Evolutionary conservation across 2,113 vertebrate genomes (phyloP).

Genomic region (Panthera tigris): DNA sequence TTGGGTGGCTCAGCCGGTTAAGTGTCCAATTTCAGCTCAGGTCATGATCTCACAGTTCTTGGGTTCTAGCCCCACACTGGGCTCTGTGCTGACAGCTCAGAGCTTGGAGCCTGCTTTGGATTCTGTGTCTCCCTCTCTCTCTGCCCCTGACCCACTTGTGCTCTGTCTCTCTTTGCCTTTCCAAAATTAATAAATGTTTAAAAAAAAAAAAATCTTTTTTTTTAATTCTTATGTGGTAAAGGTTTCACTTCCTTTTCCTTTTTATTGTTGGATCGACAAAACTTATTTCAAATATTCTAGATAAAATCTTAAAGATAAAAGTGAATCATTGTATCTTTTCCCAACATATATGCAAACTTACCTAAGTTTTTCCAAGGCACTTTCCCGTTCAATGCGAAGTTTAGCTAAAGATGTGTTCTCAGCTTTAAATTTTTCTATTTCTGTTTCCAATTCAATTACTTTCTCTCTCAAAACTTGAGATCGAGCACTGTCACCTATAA

Average conservation of each 20-base stretch:
- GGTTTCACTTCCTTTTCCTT: slow-evolving; percentile 38
- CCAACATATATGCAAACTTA: slow-evolving; percentile 73
- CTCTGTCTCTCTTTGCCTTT: too few species aligned
- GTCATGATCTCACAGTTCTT: too few species aligned
- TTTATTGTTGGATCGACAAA: background rate
- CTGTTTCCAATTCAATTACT: slow-evolving; percentile 91
- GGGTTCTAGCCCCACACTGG: too few species aligned
- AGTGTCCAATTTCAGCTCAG: too few species aligned
- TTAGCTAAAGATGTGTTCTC: slow-evolving; percentile 90
- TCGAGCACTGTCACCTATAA: slow-evolving; percentile 85
- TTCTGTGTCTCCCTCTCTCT: too few species aligned
- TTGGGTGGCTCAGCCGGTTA: too few species aligned
- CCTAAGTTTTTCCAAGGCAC: slow-evolving; percentile 88
- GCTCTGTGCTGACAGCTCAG: too few species aligned
- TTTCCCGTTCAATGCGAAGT: slow-evolving; percentile 91
- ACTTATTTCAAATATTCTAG: slow-evolving; percentile 16
- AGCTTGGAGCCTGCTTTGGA: too few species aligned
- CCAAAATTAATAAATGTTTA: background rate
- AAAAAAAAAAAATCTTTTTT: background rate
- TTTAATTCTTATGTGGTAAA: background rate
- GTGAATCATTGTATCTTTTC: background rate
- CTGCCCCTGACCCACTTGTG: too few species aligned
- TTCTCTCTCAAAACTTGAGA: slow-evolving; percentile 91
- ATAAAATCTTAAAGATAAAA: slow-evolving; percentile 2
- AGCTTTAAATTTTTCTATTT: slow-evolving; percentile 95